Evolutionary conservation across 2,797 vertebrate genomes (phyloP).

Genomic region (Taenioides sp.): DNA sequence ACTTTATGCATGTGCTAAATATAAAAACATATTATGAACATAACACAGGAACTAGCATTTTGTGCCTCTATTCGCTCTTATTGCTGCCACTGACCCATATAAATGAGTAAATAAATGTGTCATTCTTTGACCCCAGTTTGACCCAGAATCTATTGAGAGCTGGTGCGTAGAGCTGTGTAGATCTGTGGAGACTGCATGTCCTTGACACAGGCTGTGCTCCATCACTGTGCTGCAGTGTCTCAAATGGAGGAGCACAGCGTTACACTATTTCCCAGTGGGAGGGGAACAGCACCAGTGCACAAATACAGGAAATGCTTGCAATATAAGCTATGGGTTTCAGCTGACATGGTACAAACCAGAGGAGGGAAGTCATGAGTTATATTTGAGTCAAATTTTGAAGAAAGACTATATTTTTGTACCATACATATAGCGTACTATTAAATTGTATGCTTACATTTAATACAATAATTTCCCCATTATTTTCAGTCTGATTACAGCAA

Average conservation of each 20-base stretch:
- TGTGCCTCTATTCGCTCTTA: background rate
- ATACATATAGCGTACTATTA: too few relatives aligned
- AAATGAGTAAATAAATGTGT: constrained; percentile 41
- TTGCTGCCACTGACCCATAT: constrained; percentile 24
- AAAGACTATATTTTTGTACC: background rate
- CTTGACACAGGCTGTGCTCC: constrained; percentile 51
- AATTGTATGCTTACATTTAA: too few relatives aligned
- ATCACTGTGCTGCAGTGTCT: constrained; percentile 58
- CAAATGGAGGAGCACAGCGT: constrained; percentile 40
- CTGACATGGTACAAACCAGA: constrained; percentile 13
- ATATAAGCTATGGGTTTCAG: constrained; percentile 18
- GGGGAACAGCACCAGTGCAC: constrained; percentile 32
- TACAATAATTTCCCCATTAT: too few relatives aligned
- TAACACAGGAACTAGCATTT: too few relatives aligned
- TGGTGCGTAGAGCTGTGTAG: constrained; percentile 11
- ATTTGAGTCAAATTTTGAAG: background rate
- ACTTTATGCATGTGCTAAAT: too few relatives aligned
- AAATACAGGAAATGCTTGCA: constrained; percentile 32
- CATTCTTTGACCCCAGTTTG: constrained; percentile 48
- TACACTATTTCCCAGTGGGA: constrained; percentile 43
- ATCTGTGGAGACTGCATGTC: constrained; percentile 26
- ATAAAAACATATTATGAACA: too few relatives aligned
- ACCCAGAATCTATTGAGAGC: constrained; percentile 57
- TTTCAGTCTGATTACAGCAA: too few relatives aligned
- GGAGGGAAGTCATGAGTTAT: background rate